Evolutionary conservation across 35 echinoderm and acorn worm genomes (phyloP).

Genomic region (Apostichopus californicus): DNA sequence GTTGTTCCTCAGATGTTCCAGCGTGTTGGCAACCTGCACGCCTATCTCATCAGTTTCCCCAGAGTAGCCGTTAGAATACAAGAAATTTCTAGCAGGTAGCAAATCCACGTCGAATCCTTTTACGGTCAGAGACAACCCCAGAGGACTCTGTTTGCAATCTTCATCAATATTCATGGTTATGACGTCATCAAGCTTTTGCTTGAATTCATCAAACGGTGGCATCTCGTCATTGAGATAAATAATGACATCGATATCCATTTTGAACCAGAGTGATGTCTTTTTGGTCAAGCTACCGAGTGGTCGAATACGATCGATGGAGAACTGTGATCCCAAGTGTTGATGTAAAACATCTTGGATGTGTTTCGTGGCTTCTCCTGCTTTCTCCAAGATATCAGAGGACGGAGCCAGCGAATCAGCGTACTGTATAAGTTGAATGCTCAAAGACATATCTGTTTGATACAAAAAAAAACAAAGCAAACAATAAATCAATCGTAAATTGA

Average conservation of each 20-base stretch:
- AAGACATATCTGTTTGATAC: neutral
- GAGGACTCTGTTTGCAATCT: neutral
- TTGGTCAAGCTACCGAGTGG: neutral
- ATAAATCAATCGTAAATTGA: no score
- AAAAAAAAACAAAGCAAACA: no score
- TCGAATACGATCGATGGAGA: conserved; percentile 11
- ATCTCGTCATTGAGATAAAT: conserved; percentile 7
- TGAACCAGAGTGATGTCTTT: conserved; percentile 14
- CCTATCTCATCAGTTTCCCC: no score
- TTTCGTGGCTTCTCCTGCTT: neutral
- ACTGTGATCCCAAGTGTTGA: neutral
- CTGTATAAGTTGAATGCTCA: neutral
- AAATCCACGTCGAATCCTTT: neutral
- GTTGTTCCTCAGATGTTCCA: neutral
- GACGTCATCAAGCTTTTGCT: neutral
- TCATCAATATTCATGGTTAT: conserved; percentile 1
- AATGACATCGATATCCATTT: neutral
- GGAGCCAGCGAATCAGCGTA: neutral
- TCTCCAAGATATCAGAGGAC: neutral
- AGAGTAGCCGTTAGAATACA: neutral
- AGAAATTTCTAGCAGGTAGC: neutral
- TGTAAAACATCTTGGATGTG: neutral
- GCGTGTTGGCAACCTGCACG: neutral
- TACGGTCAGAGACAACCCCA: neutral
- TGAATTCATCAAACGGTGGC: neutral